Evolutionary conservation across 1,140 invertebrate genomes (phyloP).

Genomic region (Zaprionus camerounensis): DNA sequence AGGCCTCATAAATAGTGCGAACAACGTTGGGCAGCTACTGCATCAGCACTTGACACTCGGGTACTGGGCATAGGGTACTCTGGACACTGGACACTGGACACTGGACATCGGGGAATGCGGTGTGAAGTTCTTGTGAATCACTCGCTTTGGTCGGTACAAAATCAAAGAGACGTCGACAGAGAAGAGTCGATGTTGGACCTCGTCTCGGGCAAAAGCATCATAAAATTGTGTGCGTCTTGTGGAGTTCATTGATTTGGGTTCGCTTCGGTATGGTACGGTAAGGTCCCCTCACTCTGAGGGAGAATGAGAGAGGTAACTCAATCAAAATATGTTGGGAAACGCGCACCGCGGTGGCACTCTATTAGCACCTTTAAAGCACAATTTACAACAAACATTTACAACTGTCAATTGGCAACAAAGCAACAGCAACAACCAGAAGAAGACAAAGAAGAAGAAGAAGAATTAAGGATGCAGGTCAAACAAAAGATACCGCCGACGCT

Average conservation of each 20-base stretch:
- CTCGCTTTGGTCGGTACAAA: slow-evolving; percentile 66
- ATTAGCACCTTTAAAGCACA: slow-evolving; percentile 83
- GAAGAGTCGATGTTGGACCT: slow-evolving; percentile 19
- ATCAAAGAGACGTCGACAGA: slow-evolving; percentile 64
- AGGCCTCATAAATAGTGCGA: slow-evolving; percentile 72
- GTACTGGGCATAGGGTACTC: background rate
- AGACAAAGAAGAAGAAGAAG: slow-evolving; percentile 28
- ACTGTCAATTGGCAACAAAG: slow-evolving; percentile 83
- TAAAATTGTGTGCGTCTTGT: slow-evolving; percentile 58
- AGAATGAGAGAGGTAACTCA: slow-evolving; percentile 58
- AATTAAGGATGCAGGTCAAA: slow-evolving; percentile 75
- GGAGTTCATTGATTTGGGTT: slow-evolving; percentile 76
- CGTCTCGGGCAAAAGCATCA: slow-evolving; percentile 65
- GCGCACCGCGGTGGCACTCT: slow-evolving; percentile 82
- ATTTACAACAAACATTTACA: slow-evolving; percentile 83
- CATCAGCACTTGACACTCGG: slow-evolving; percentile 7
- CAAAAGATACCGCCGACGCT: slow-evolving; percentile 67
- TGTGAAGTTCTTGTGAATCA: slow-evolving; percentile 79
- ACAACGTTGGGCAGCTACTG: slow-evolving; percentile 66
- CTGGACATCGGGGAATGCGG: slow-evolving; percentile 13
- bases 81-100: background rate
- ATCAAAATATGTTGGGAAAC: slow-evolving; percentile 72
- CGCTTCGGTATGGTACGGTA: slow-evolving; percentile 4
- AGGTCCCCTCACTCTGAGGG: background rate
- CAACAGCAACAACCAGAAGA: slow-evolving; percentile 30